Base-by-base conservation (phyloP, 2,797 vertebrate species). In the Anas capensis region DNA sequence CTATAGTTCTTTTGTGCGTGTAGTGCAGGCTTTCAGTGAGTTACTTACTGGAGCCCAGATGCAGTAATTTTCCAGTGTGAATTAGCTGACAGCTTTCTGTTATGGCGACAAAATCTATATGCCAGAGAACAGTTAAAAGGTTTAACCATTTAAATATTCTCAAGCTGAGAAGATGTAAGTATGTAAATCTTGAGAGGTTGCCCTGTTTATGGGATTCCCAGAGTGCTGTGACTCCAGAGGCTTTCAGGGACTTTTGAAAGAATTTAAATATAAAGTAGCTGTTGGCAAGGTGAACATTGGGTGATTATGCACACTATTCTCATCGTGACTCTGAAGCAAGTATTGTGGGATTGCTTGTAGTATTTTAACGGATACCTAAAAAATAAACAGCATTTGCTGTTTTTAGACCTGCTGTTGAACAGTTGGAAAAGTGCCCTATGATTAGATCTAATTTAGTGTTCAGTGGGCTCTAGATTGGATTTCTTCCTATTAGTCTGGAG, bases 401-500 rank as follows among this genome's bases (percentile, higher is more conserved):
- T 90, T 90, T 96, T 96, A 89, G 95, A 93, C 95, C 82, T 96
- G 91, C 88, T 82, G 92, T 78, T 96, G 86, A 91, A 94, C 81
- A 87, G 76, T 89, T 97, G 85, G 95, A 96, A 97, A 92, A 93
- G 62, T 90, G 92, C 91, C 93, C 76, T 86, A 17, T 95, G 94
- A 97, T 97, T 94, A 95, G 80, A 97, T 97, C 95, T 94, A 86
- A 97, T 96, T 97, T 96, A 96, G 90, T 61, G 72, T 95, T 96
- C 94, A 79, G 33, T 93, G 79, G 36, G 23, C 86, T 87, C 57
- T 95, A 97, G 96, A 98, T 96, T 97, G 94, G 79, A 97, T 98
- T 97, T 97, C 93, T 98, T 92, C 94, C 94, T 96, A 93, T 97
- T 97, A 96, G 96, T 92, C 95, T 97, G 94, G 92, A 97, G 96